Evolutionary conservation across 2,888 invertebrate genomes (phyloP).

Genomic region (Hermodice carunculata): DNA sequence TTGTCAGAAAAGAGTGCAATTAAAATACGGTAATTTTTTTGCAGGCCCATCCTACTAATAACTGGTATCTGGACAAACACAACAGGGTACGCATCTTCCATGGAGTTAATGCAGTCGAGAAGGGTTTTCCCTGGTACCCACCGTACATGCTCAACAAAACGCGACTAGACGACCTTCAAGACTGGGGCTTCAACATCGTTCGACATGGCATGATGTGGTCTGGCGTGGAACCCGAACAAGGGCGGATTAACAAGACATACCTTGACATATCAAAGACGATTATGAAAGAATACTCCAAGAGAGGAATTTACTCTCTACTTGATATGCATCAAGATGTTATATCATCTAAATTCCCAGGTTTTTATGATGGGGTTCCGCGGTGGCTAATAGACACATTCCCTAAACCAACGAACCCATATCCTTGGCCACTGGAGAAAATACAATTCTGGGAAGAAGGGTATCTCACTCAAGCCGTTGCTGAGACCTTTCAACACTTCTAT

Average conservation of each 20-base stretch:
- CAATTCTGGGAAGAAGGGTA: constrained; percentile 40
- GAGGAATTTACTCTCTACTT: constrained; percentile 48
- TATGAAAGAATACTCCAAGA: constrained; percentile 27
- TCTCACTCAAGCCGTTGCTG: constrained; percentile 44
- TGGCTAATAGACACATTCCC: constrained; percentile 50
- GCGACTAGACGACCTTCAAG: constrained; percentile 25
- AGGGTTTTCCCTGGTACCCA: constrained; percentile 42
- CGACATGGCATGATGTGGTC: constrained; percentile 46
- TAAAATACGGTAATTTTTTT: background rate
- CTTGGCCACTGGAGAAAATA: constrained; percentile 44
- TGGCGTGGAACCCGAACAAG: constrained; percentile 35
- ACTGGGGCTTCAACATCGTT: constrained; percentile 48
- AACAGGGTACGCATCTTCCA: constrained; percentile 40
- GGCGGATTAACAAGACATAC: constrained; percentile 36
- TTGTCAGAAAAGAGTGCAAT: no score
- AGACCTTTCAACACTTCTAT: constrained; percentile 49
- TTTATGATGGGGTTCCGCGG: constrained; percentile 49
- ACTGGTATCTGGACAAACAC: constrained; percentile 33
- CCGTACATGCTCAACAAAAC: constrained; percentile 33
- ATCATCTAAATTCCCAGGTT: constrained; percentile 33
- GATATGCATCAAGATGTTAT: constrained; percentile 53
- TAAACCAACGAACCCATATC: constrained; percentile 41
- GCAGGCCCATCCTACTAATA: background rate
- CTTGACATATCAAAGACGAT: constrained; percentile 33
- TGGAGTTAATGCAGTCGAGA: constrained; percentile 43